Base-by-base conservation (phyloP, 2,113 vertebrate species). In the Calonectris borealis region DNA sequence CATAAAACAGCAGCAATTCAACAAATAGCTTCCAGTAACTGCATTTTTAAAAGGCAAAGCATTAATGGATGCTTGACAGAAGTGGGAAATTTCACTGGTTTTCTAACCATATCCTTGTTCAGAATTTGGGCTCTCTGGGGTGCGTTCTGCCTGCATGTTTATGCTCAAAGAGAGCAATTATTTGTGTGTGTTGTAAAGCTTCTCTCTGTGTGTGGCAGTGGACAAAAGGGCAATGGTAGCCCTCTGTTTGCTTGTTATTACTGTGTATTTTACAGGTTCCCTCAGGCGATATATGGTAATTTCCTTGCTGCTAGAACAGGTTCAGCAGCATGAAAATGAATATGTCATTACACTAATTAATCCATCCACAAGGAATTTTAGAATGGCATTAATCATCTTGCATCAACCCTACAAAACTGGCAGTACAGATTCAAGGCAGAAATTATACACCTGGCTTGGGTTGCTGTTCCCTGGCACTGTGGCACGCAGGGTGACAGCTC, bases 201-300 rank as follows among this genome's bases (percentile, higher is more conserved):
- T 4, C 77, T 70, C 52, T 68, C 86, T 57, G 52, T 60, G 10
- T 62, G 60, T 29, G 58, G 86, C 5, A 0, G 6, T 87, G 95
- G 88, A 87, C 94, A 76, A 58, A 94, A 85, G 93, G 88, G 77
- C 7, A 10, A 31, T 36, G 82, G 70, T 69, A 54, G 73, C 65
- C 57, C 95, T 79, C 73, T 94, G 92, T 85, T 93, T 96, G 71
- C 83, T 93, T 92, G 80, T 78, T 96, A 46, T 52, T 84, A 18
- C 95, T 93, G 91, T 89, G 80, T 54, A n/a, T 87, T 85, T 94
- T 94, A 79, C 93, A 85, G 88, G 83, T 85, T 86, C 91, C 95
- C 94, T 84, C 86, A 83, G 95, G 97, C 94, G 0, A 48, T 65
- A 31, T 70, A 89, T 95, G 96, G 54, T 96, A 95, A 97, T 94